phyloP scores from a whole-genome alignment of 2,888 invertebrate genomes.

The Scaptomyza polygonia region DNA sequence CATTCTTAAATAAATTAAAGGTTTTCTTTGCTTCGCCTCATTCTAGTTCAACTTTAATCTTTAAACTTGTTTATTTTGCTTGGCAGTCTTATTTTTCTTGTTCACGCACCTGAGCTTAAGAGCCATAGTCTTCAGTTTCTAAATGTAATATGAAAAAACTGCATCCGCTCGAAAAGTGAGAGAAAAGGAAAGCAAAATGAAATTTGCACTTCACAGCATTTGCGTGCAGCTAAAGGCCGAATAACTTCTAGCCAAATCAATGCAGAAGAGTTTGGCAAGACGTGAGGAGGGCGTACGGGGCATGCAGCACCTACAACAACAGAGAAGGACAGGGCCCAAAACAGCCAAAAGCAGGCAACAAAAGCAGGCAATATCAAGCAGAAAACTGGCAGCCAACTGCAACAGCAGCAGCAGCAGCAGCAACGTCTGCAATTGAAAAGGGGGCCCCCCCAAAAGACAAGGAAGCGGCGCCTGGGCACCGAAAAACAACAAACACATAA shows the following conservation, averaged over 20 bases:
- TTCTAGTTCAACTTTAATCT: neutral
- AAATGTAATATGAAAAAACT: conserved; percentile 8
- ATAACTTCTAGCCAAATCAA: conserved; percentile 29
- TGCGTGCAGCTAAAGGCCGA: conserved; percentile 15
- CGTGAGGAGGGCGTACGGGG: neutral
- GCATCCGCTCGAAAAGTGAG: neutral
- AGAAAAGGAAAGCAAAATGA: neutral
- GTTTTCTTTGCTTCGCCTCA: neutral
- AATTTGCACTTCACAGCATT: conserved; percentile 13
- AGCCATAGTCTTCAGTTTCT: conserved; percentile 4
- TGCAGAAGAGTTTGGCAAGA: conserved; percentile 13
- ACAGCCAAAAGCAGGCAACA: conserved; percentile 21
- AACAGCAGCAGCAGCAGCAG: conserved; percentile 8
- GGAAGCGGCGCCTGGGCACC: conserved; percentile 49
- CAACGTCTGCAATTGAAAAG: conserved; percentile 70
- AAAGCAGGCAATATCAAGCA: conserved; percentile 50
- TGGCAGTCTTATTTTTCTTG: neutral
- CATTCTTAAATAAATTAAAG: no score
- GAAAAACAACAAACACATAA: conserved; percentile 78
- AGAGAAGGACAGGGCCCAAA: conserved; percentile 3
- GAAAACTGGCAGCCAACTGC: conserved; percentile 35
- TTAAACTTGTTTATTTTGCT: conserved; percentile 1
- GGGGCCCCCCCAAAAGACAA: conserved; percentile 57
- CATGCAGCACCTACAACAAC: conserved; percentile 23
- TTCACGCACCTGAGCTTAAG: conserved; percentile 4